Evolutionary conservation across 2,113 vertebrate species (phyloP).

Genomic region (Mesembrinibis cayennensis): DNA sequence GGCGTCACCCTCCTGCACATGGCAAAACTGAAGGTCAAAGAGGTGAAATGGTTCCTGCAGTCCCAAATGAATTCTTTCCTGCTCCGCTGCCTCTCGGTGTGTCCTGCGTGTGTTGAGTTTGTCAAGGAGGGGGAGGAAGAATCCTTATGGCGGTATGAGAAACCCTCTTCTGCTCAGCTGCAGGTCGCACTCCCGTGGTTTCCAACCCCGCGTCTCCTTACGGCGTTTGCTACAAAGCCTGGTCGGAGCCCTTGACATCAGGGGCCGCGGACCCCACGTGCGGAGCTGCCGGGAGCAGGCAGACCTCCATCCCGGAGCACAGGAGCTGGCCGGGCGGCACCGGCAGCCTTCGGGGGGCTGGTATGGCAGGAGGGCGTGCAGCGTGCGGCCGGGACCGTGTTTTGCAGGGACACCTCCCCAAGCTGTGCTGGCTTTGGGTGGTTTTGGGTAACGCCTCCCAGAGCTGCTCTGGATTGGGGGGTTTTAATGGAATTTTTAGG

Average conservation of each 20-base stretch:
- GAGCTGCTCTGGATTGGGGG: too few relatives aligned
- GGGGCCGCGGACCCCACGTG: neutral
- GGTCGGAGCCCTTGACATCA: rapidly evolving
- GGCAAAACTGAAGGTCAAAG: neutral
- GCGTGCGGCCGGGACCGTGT: rapidly evolving
- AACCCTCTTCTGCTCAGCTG: rapidly evolving
- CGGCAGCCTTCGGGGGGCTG: rapidly evolving
- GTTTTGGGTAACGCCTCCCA: too few relatives aligned
- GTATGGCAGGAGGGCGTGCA: rapidly evolving
- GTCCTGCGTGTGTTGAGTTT: rapidly evolving
- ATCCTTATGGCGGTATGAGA: rapidly evolving
- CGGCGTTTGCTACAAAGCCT: rapidly evolving
- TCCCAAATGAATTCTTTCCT: rapidly evolving
- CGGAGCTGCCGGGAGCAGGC: rapidly evolving
- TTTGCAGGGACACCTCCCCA: rapidly evolving
- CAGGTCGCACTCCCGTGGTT: rapidly evolving
- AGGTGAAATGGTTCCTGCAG: neutral
- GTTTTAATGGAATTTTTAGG: rapidly evolving
- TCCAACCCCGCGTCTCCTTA: rapidly evolving
- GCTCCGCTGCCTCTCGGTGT: rapidly evolving
- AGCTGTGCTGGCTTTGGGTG: neutral
- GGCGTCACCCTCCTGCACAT: rapidly evolving
- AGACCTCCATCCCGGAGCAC: rapidly evolving
- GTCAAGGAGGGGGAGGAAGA: neutral
- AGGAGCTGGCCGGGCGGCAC: neutral